These are phyloP conservation scores for Trematomus loennbergii DNA, from an alignment of 2,113 vertebrate species.

Conservation along the genomic window DNA sequence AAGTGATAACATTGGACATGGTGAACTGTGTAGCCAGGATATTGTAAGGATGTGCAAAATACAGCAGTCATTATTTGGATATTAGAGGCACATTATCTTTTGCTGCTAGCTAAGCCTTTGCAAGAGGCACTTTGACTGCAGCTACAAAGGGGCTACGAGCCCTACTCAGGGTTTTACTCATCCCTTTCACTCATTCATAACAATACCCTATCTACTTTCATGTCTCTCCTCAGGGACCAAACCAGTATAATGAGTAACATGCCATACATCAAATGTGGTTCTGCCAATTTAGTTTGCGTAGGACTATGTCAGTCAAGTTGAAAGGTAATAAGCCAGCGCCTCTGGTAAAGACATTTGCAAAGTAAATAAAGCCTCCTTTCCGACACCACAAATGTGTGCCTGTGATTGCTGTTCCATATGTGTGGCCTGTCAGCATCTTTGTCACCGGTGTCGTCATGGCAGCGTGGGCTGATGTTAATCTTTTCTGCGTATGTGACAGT, in stretches of 20 bases:
- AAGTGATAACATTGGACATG: conserved; percentile 59
- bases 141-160: conserved; percentile 54
- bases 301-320: conserved; percentile 56
- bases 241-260: conserved; percentile 48
- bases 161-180: conserved; percentile 48
- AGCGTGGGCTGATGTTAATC: conserved; percentile 54
- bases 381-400: conserved; percentile 47
- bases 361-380: conserved; percentile 65
- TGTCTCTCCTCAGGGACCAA: conserved; percentile 52
- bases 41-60: conserved; percentile 53
- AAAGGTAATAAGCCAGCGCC: conserved; percentile 50
- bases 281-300: conserved; percentile 64
- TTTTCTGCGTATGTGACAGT: conserved; percentile 50
- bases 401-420: conserved; percentile 51
- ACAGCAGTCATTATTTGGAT: conserved; percentile 63
- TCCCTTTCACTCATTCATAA: conserved; percentile 53
- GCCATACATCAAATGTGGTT: conserved; percentile 53
- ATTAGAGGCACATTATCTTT: conserved; percentile 61
- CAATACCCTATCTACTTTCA: conserved; percentile 63
- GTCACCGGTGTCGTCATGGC: conserved; percentile 59
- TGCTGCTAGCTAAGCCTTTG: conserved; percentile 54
- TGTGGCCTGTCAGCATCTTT: conserved; percentile 46
- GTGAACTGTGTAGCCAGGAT: conserved; percentile 59
- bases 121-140: conserved; percentile 53
- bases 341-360: conserved; percentile 68